Evolutionary conservation across 2,113 vertebrate genomes (phyloP).

Genomic region (Strigops habroptila): DNA sequence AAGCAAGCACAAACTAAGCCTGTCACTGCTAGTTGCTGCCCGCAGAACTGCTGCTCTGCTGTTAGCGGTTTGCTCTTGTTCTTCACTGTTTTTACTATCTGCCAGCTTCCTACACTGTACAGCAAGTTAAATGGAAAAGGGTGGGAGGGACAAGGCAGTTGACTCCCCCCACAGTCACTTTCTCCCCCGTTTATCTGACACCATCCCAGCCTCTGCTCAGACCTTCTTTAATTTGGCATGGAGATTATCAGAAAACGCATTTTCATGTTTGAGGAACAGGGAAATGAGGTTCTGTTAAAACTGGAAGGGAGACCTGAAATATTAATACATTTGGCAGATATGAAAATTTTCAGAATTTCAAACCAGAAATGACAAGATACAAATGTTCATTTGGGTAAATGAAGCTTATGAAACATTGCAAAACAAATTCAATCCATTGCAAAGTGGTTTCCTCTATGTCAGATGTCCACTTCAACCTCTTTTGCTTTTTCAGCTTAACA

Average conservation of each 20-base stretch:
- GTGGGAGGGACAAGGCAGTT: background rate
- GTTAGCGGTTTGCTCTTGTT: background rate
- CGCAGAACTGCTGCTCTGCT: background rate
- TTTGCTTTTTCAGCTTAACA: background rate
- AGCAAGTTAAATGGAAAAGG: background rate
- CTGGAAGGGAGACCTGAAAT: background rate
- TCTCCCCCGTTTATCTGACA: background rate
- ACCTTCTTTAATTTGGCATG: background rate
- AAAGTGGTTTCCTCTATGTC: background rate
- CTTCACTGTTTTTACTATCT: background rate
- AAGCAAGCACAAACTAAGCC: background rate
- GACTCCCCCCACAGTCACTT: background rate
- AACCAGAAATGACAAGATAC: background rate
- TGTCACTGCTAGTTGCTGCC: background rate
- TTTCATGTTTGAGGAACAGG: background rate
- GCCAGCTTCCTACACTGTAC: background rate
- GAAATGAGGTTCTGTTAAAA: background rate
- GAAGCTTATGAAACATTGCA: background rate
- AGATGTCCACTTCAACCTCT: background rate
- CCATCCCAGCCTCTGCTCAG: background rate
- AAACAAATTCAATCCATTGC: background rate
- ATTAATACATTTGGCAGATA: background rate
- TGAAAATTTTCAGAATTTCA: background rate
- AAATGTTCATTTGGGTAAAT: background rate
- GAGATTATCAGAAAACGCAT: background rate